Conservation (phyloP, 2,113 vertebrate genomes). For the Kobus ellipsiprymnus region DNA sequence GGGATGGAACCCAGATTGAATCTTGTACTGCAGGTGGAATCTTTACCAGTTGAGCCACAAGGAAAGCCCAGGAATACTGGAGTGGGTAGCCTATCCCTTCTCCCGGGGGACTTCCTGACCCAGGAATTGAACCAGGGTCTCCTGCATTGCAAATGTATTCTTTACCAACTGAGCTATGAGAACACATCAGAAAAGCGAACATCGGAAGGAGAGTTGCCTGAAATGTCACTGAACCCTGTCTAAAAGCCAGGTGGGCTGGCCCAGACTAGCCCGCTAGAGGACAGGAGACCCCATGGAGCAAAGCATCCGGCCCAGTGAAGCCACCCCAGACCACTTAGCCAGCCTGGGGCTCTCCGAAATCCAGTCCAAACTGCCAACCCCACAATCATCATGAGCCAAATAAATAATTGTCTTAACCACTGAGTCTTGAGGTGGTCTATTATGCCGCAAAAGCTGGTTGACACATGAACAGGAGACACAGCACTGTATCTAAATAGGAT, state of each 20-base stretch:
- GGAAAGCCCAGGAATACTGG: no score
- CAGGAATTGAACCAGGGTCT: background rate
- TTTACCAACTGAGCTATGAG: background rate
- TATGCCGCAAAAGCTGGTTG: background rate
- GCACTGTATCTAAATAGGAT: background rate
- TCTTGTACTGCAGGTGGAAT: accelerated
- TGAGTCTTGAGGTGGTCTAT: background rate
- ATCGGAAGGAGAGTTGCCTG: background rate
- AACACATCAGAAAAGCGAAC: background rate
- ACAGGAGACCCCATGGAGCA: background rate
- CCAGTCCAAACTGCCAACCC: background rate
- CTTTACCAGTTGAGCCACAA: background rate
- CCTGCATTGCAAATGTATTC: background rate
- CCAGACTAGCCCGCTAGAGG: background rate
- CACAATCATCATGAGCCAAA: background rate
- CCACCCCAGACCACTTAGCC: background rate
- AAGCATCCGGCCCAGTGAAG: background rate
- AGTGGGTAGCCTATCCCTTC: no score
- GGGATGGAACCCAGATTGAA: background rate
- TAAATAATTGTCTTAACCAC: background rate
- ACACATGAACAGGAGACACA: background rate
- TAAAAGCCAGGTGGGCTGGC: background rate
- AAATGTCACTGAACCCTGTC: background rate
- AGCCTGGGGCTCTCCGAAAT: background rate
- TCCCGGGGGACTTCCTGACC: background rate